These are phyloP conservation scores for Apodemia mormo DNA, from an alignment of 2,888 invertebrate genomes.

Conservation along the genomic window DNA sequence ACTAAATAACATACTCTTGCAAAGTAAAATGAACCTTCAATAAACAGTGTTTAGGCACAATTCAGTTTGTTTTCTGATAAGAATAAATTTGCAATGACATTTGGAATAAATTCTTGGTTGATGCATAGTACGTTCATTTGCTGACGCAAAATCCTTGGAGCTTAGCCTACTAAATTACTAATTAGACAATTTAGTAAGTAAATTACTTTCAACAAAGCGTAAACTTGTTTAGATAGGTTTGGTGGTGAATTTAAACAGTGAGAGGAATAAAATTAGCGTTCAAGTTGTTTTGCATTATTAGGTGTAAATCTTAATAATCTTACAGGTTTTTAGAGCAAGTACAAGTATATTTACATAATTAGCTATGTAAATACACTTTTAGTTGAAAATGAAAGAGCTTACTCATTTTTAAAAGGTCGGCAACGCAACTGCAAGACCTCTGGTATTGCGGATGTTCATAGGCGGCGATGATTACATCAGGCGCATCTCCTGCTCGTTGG, in stretches of 20 bases:
- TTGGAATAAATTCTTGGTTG: slow-evolving; percentile 45
- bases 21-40: neutral
- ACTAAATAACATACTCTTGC: too few species aligned
- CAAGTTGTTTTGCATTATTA: neutral
- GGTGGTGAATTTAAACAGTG: neutral
- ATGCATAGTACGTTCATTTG: slow-evolving; percentile 40
- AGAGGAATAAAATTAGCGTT: neutral
- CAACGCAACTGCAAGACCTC: too few species aligned
- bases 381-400: too few species aligned
- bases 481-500: too few species aligned
- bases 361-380: too few species aligned
- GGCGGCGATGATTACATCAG: too few species aligned
- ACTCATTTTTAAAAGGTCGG: too few species aligned
- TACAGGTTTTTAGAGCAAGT: too few species aligned
- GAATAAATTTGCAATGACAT: slow-evolving; percentile 40
- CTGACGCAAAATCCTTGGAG: slow-evolving; percentile 12
- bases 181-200: slow-evolving; percentile 45
- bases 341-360: too few species aligned
- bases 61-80: slow-evolving; percentile 3
- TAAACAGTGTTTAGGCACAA: neutral
- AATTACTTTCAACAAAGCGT: slow-evolving; percentile 31
- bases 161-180: slow-evolving; percentile 44
- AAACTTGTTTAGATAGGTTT: slow-evolving; percentile 12
- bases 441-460: too few species aligned
- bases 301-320: neutral